phyloP scores from a whole-genome alignment of 2,888 invertebrate species.

The Ischnus inquisitorius region DNA sequence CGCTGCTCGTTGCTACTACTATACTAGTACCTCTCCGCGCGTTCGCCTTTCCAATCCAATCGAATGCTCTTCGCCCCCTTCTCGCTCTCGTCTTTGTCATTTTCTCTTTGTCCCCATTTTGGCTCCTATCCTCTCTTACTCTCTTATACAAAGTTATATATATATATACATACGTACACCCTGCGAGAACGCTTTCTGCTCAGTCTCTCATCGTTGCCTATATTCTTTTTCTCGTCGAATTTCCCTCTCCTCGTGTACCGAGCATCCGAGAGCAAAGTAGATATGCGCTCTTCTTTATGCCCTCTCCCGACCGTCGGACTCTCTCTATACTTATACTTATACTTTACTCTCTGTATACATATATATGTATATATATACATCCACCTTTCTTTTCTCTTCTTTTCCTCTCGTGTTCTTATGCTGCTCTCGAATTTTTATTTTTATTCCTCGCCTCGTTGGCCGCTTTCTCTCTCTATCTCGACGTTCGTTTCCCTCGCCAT shows the following conservation, averaged over 20 bases:
- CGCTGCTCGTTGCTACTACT: constrained; percentile 51
- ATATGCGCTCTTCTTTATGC: constrained; percentile 62
- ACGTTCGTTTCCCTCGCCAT: neutral
- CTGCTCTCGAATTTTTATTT: constrained; percentile 28
- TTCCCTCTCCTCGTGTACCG: constrained; percentile 51
- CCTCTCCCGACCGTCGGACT: constrained; percentile 33
- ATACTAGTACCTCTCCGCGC: constrained; percentile 72
- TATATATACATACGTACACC: neutral
- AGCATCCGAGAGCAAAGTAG: constrained; percentile 61
- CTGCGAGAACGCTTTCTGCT: constrained; percentile 12
- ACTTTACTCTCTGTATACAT: constrained; percentile 35
- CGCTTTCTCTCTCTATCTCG: constrained; percentile 54
- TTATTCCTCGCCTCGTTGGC: constrained; percentile 43
- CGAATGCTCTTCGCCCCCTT: constrained; percentile 73
- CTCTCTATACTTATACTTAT: constrained; percentile 48
- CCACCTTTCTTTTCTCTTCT: constrained; percentile 37
- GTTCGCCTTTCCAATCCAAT: constrained; percentile 83
- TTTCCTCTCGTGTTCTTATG: constrained; percentile 23
- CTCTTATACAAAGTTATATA: constrained; percentile 6
- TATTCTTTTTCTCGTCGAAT: constrained; percentile 62
- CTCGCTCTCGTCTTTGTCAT: constrained; percentile 78
- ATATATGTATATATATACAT: constrained; percentile 7
- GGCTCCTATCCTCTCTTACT: constrained; percentile 61
- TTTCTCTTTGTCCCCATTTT: constrained; percentile 83
- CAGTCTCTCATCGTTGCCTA: constrained; percentile 40